Percentiles rank a stretch among this genome's conserved stretches.
Evolutionary conservation across 53 echinoderm and acorn worm species (phyloP).

Genomic region (Holothuria leucospilota): DNA sequence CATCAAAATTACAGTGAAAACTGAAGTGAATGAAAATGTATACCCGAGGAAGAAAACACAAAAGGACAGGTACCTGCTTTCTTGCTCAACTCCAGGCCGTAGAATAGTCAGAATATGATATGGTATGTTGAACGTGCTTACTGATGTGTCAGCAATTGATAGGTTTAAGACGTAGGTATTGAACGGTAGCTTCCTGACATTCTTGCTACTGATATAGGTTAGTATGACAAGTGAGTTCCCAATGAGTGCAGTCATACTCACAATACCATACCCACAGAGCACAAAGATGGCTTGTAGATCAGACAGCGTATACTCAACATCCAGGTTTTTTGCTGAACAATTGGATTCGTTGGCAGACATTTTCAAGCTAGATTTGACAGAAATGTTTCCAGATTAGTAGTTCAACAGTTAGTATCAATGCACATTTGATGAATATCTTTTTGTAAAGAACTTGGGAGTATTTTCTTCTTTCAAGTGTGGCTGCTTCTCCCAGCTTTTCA

Average conservation of each 20-base stretch:
- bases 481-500: no score
- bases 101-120: conserved; percentile 13
- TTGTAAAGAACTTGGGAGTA: no score
- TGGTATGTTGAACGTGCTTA: conserved; percentile 1
- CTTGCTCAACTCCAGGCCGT: background rate
- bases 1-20: conserved; percentile 16
- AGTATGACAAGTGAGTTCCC: background rate
- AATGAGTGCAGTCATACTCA: background rate
- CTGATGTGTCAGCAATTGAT: background rate
- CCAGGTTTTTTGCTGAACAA: no score
- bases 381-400: no score
- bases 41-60: conserved; percentile 6
- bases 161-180: background rate
- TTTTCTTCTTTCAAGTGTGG: no score
- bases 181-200: conserved; percentile 10
- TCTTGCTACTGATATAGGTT: background rate
- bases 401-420: no score
- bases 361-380: no score
- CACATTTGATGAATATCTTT: no score
- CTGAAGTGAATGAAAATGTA: background rate
- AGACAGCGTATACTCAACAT: no score
- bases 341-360: no score
- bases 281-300: no score
- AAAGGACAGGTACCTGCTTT: background rate
- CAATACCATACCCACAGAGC: no score